Base-by-base conservation (phyloP, 2,113 vertebrate genomes). In the Dascyllus trimaculatus region DNA sequence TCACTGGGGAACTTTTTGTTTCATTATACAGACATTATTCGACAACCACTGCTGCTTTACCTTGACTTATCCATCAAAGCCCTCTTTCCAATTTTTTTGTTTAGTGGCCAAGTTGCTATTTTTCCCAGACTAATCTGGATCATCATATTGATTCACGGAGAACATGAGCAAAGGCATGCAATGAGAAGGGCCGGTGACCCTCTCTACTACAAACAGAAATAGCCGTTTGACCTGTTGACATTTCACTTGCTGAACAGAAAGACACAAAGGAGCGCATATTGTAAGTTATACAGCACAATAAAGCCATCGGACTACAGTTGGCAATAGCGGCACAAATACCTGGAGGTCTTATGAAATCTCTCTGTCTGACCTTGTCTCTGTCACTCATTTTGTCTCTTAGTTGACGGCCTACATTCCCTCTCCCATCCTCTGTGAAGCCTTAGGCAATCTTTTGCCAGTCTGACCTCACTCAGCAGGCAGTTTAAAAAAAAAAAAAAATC, bases 151-250 rank as follows among this genome's bases (percentile, higher is more conserved):
- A 65, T 61, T 79, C 8, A 43, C 56, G 46, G 19, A 75, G 66
- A 51, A 71, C 6, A 65, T 18, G 22, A 60, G 8, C 45, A 32
- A 35, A 59, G 51, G 7, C 14, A 43, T 53, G 32, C 15, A 62
- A 3, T 26, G 17, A 60, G 29, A 65, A 25, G 53, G 38, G 35
- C 57, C n/a, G 4, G 19, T 21, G 63, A 59, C n/a, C 61, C 46
- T 49, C 64, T 53, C 21, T 26, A 48, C 25, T 52, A 25, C 22
- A 52, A 26, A 17, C 48, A 60, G 14, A 66, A 43, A 43, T 35
- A 75, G 24, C 45, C 32, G 4, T 48, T 48, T 75, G 26, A 32
- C 35, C 45, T 61, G 35, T 14, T 53, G 40, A 60, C 57, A 54
- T 48, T 77, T 58, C n/a, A 48, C 19, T 60, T 69, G 46, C 8